Evolutionary conservation across 1,140 invertebrate species (phyloP), one percentile per base, ranked within the genome.

Genomic region (Phymorhynchus buccinoides): DNA sequence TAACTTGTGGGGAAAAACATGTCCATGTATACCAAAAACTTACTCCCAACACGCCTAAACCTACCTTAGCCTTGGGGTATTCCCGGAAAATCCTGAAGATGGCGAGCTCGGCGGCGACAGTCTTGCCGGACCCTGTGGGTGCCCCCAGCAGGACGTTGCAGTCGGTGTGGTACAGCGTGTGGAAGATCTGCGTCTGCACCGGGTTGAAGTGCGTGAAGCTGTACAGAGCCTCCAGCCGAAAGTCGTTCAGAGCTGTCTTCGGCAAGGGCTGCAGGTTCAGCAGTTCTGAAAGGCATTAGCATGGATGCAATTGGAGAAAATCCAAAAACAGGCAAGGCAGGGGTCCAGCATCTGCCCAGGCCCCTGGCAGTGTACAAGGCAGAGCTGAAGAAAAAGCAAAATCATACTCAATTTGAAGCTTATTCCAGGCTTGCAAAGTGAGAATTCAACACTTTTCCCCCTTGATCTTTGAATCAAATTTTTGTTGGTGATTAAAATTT

Each of bases 51-150:
- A 48, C 18, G n/a, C n/a, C 44, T 9, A 48, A 48, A 62, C 27
- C 7, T 22, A 97, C 96, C 95, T 99, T 99, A 88, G 95, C 94
- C 7, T 95, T 95, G 1, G 98, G 97, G 91, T 96, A 95, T 80
- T 96, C 94, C 88, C 96, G 96, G 89, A 99, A 98, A 0, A 98
- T 96, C 87, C 98, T 94, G 90, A 99, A 98, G 94, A 99, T 99
- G 18, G 98, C 98, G 81, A 99, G 96, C 94, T 99, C 99, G 0
- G 99, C 99, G 16, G 97, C 97, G 82, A 99, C 97, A 0, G 99
- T 99, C 95, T 99, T 99, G 75, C 99, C 99, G 0, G 98, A 99
- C 7, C 98, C 98, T 6, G 99, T 99, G 0, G 99, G 99, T 1
- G 99, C 99, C 3, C 99, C 99, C 18, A 99, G 94, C 1, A 99